phyloP scores from a whole-genome alignment of 1,140 invertebrate genomes.

The Orussus abietinus region DNA sequence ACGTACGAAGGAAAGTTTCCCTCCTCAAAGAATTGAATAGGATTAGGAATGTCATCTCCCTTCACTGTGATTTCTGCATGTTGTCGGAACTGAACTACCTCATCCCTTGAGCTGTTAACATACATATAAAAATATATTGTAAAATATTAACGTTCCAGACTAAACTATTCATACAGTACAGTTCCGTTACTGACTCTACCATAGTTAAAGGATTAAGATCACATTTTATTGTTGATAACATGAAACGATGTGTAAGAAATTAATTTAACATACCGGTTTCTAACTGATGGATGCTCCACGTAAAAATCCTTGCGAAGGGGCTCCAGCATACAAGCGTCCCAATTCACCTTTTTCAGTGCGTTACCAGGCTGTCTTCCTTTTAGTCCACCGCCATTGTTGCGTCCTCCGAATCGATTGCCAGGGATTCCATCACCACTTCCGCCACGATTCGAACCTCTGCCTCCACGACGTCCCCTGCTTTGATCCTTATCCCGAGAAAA shows the following conservation, averaged over 20 bases:
- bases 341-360: slow-evolving; percentile 59
- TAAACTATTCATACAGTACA: too few relatives aligned
- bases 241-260: too few relatives aligned
- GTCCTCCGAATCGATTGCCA: slow-evolving; percentile 37
- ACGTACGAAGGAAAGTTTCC: slow-evolving; percentile 60
- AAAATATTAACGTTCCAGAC: too few relatives aligned
- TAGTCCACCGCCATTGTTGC: slow-evolving; percentile 26
- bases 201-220: too few relatives aligned
- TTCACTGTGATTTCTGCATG: slow-evolving; percentile 59
- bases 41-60: slow-evolving; percentile 60
- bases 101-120: slow-evolving; percentile 42
- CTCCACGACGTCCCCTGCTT: slow-evolving; percentile 36
- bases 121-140: slow-evolving; percentile 1
- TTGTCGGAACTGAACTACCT: slow-evolving; percentile 56
- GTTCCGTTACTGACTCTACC: too few relatives aligned
- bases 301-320: slow-evolving; percentile 73
- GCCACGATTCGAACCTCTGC: slow-evolving; percentile 37
- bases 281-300: slow-evolving; percentile 58
- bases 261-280: slow-evolving; percentile 54
- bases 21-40: slow-evolving; percentile 64
- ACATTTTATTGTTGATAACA: too few relatives aligned
- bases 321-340: slow-evolving; percentile 59
- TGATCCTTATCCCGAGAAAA: slow-evolving; percentile 44
- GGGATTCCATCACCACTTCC: slow-evolving; percentile 42
- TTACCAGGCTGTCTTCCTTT: slow-evolving; percentile 55